These are phyloP conservation scores for Hiodon alosoides DNA, from an alignment of 2,113 vertebrate genomes.

Conservation along the genomic window DNA sequence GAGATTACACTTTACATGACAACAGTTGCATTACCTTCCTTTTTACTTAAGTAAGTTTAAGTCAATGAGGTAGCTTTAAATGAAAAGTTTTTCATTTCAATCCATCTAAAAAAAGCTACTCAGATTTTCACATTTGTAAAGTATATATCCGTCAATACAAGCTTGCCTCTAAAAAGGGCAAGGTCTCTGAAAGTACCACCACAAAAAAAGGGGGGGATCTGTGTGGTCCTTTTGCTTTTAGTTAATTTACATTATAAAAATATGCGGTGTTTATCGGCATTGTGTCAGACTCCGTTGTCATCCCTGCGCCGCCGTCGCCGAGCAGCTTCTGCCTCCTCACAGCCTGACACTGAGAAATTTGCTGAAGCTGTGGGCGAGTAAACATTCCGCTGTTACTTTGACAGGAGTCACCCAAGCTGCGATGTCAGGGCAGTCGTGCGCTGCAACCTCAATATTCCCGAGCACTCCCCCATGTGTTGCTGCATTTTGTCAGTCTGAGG, in stretches of 20 bases:
- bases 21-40: too few species aligned
- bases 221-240: neutral
- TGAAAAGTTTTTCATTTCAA: too few species aligned
- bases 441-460: too few species aligned
- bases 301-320: neutral
- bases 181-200: neutral
- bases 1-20: too few species aligned
- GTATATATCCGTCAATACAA: neutral
- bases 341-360: neutral
- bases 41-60: too few species aligned
- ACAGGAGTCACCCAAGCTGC: neutral
- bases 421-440: neutral
- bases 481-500: too few species aligned
- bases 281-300: neutral
- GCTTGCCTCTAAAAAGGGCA: neutral
- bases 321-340: neutral
- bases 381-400: neutral
- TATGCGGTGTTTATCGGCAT: too few species aligned
- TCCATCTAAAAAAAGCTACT: too few species aligned
- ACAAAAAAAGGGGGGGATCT: neutral
- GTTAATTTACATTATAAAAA: neutral
- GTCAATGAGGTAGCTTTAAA: too few species aligned
- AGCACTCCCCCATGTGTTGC: too few species aligned
- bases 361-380: neutral
- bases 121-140: too few species aligned